Evolutionary conservation across 2,797 vertebrate species (phyloP).

Genomic region (Mormyrus hasselquistii): DNA sequence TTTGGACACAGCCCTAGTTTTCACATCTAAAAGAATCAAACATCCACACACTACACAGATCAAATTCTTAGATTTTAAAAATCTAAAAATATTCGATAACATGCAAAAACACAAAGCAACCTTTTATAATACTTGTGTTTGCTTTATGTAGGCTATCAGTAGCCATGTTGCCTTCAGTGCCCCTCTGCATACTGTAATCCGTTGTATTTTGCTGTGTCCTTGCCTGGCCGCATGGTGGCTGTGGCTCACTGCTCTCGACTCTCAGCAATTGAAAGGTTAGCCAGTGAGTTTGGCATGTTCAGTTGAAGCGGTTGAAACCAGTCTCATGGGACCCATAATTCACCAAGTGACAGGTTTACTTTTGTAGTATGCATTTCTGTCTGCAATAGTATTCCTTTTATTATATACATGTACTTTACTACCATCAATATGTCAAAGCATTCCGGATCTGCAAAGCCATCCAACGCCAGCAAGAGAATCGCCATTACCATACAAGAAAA

Average conservation of each 20-base stretch:
- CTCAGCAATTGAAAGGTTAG: not conserved
- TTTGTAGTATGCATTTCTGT: not conserved
- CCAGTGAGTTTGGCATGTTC: not conserved
- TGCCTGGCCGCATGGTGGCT: not conserved
- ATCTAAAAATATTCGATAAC: not conserved
- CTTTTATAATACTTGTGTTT: not conserved
- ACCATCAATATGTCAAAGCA: not conserved
- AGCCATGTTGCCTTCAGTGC: not conserved
- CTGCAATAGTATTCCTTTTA: not conserved
- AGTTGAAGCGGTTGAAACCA: not conserved
- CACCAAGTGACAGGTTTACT: not conserved
- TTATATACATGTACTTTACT: not conserved
- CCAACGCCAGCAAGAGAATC: not conserved
- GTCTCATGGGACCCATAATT: not conserved
- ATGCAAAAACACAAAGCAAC: not conserved
- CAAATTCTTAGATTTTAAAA: not conserved
- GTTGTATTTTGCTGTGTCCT: not conserved
- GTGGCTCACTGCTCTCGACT: not conserved
- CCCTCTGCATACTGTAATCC: not conserved
- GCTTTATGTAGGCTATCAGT: not conserved
- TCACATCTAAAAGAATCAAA: not conserved
- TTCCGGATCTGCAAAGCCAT: not conserved
- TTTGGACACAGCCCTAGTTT: not conserved
- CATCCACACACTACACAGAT: not conserved
- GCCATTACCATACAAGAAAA: not conserved